Conservation (phyloP, 2,797 vertebrate genomes). For the Poeciliopsis paucimaculata region DNA sequence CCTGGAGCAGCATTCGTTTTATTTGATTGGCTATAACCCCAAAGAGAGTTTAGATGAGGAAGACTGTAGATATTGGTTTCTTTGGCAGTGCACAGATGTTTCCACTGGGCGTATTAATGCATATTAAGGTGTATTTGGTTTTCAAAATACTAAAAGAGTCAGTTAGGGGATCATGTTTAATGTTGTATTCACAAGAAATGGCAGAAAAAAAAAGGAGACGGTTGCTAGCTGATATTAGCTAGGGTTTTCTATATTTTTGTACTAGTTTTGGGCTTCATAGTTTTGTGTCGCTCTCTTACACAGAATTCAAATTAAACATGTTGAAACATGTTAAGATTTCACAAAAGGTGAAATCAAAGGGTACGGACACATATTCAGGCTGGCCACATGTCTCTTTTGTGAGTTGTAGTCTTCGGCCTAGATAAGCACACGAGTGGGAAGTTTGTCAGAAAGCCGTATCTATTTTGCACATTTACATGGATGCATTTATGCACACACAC, state of each 20-base stretch:
- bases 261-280: neutral
- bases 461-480: conserved; percentile 37
- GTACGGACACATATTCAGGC: neutral
- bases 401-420: neutral
- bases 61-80: too few relatives aligned
- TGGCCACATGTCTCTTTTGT: neutral
- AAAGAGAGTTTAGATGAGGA: neutral
- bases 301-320: neutral
- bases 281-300: neutral
- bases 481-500: conserved; percentile 38
- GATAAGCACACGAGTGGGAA: neutral
- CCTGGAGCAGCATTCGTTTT: neutral
- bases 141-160: neutral
- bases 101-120: too few relatives aligned
- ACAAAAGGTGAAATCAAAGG: neutral
- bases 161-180: too few relatives aligned
- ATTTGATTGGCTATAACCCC: neutral
- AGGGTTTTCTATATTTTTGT: too few relatives aligned
- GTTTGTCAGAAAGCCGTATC: conserved; percentile 12
- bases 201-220: too few relatives aligned
- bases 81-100: too few relatives aligned
- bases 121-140: too few relatives aligned
- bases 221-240: too few relatives aligned
- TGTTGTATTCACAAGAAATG: too few relatives aligned
- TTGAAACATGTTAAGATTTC: neutral